phyloP scores from a whole-genome alignment of 2,797 vertebrate genomes.

The Malurus leucopterus region DNA sequence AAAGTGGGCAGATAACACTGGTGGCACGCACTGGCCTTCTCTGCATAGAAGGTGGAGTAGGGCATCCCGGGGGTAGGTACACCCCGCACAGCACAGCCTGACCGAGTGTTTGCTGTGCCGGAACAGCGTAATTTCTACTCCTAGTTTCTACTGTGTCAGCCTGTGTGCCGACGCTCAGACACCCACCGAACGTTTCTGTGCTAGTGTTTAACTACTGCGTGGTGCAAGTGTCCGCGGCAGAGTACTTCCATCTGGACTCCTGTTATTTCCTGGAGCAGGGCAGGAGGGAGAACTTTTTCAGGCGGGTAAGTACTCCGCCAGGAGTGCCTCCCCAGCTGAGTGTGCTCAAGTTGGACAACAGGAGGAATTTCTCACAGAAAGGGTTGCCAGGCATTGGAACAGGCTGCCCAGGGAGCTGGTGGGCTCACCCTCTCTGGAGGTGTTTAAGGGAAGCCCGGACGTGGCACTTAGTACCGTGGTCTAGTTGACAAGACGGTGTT shows the following conservation, averaged over 20 bases:
- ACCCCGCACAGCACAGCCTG: accelerated
- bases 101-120: accelerated
- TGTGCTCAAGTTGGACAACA: not conserved
- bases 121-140: not conserved
- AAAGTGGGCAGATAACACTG: accelerated
- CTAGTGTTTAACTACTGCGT: not conserved
- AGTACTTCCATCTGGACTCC: accelerated
- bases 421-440: not conserved
- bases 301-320: not conserved
- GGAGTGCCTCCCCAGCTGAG: accelerated
- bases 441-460: not conserved
- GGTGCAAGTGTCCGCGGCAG: accelerated
- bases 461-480: not conserved
- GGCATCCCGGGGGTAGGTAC: accelerated
- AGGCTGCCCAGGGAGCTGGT: not conserved
- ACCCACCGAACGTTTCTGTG: accelerated
- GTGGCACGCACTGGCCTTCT: not conserved
- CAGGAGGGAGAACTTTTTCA: too few species aligned
- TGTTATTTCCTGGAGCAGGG: not conserved
- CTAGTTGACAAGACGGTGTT: not conserved
- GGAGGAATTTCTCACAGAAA: not conserved
- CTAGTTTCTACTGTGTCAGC: not conserved
- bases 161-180: accelerated
- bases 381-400: not conserved
- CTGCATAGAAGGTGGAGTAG: not conserved